Evolutionary conservation across 2,797 vertebrate species (phyloP).

Genomic region (Takifugu rubripes): DNA sequence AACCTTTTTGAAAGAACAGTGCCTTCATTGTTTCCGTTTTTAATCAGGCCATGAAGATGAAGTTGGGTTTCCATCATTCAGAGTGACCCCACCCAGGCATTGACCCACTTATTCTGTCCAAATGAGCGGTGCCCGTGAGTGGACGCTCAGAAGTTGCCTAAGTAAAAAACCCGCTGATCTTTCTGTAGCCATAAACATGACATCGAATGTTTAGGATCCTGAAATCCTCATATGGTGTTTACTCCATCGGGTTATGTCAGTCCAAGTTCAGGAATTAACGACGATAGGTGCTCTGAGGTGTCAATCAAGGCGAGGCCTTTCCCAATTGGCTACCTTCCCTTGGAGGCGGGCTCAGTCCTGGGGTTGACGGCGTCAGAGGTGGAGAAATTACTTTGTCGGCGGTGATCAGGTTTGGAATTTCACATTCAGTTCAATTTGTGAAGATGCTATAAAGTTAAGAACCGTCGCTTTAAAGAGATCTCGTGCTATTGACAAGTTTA

Average conservation of each 20-base stretch:
- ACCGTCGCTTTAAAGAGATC: conserved; percentile 3
- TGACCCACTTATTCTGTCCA: conserved; percentile 39
- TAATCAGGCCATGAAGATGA: conserved; percentile 31
- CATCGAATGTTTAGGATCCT: conserved; percentile 14
- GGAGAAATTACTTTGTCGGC: conserved; percentile 78
- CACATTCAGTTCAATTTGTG: conserved; percentile 22
- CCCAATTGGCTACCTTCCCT: conserved; percentile 52
- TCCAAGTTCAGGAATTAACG: background rate
- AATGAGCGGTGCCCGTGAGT: conserved; percentile 54
- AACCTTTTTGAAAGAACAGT: conserved; percentile 45
- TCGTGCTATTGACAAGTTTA: background rate
- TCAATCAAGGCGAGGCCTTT: conserved; percentile 2
- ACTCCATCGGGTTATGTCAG: conserved; percentile 20
- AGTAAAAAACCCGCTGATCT: background rate
- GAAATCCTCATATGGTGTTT: conserved; percentile 51
- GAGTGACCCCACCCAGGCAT: conserved; percentile 61
- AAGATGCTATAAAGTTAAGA: conserved; percentile 58
- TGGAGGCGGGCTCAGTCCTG: conserved; percentile 49
- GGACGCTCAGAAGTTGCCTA: background rate
- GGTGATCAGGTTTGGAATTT: conserved; percentile 57
- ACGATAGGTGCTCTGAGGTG: conserved; percentile 43
- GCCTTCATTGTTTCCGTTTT: conserved; percentile 14
- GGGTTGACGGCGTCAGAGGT: conserved; percentile 79
- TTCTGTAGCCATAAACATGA: conserved; percentile 54
- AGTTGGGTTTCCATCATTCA: conserved; percentile 50